phyloP scores from a whole-genome alignment of 2,888 invertebrate species.

The Tetragonisca angustula region DNA sequence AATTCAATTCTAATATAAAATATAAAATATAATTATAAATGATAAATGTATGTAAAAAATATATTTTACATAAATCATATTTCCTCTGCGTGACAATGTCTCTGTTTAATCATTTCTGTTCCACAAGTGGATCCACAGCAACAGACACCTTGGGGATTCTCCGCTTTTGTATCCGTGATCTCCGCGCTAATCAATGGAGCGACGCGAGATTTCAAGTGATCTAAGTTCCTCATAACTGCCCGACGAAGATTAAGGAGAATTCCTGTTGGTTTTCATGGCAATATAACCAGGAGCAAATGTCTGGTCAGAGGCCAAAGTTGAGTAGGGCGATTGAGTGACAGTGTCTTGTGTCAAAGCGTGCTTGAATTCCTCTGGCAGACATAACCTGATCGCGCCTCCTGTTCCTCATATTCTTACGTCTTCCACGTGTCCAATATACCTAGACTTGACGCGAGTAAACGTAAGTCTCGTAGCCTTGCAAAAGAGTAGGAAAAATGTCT shows the following conservation, averaged over 20 bases:
- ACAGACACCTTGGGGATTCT: neutral
- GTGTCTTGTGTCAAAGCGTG: conserved; percentile 69
- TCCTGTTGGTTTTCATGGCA: conserved; percentile 45
- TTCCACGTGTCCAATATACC: neutral
- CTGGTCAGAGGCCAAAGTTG: conserved; percentile 31
- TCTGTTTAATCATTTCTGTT: too few relatives aligned
- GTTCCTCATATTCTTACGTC: conserved; percentile 7
- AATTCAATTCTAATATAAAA: too few relatives aligned
- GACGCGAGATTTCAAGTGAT: conserved; percentile 11
- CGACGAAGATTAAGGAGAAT: conserved; percentile 48
- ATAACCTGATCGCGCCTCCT: conserved; percentile 31
- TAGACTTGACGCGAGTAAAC: neutral
- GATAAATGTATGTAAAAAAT: too few relatives aligned
- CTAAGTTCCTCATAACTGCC: neutral
- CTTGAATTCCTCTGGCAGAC: conserved; percentile 36
- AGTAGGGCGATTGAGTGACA: conserved; percentile 59
- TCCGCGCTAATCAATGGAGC: neutral
- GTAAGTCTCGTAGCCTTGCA: neutral
- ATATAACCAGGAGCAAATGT: conserved; percentile 32
- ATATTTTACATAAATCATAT: too few relatives aligned
- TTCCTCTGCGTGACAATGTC: too few relatives aligned
- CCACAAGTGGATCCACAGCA: neutral
- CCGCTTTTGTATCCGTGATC: conserved; percentile 12
- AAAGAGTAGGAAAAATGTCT: neutral
- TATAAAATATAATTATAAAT: too few relatives aligned